A percentile compares a stretch with the other conserved stretches of the same genome.
These are phyloP conservation scores for Oreochromis mossambicus DNA, from an alignment of 2,797 vertebrate genomes.

Conservation along the genomic window DNA sequence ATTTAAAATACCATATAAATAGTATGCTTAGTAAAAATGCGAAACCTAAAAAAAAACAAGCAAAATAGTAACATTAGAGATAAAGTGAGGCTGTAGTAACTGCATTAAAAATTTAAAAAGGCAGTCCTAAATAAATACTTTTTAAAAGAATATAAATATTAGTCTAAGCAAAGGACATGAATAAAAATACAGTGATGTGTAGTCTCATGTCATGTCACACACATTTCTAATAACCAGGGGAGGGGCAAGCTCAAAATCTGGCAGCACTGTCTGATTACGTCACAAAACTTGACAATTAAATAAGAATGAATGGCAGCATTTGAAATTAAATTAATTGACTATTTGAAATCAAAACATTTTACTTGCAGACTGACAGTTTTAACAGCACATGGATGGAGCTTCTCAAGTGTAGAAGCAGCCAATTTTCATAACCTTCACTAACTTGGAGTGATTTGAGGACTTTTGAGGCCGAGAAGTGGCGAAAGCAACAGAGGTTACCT, in stretches of 20 bases:
- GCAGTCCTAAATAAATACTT: not conserved
- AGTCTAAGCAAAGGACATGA: not conserved
- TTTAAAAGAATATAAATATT: not conserved
- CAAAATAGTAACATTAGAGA: not conserved
- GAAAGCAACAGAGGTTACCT: not conserved
- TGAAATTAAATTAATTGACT: not conserved
- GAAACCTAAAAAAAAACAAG: not conserved
- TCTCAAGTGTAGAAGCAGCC: not conserved
- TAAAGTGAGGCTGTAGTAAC: not conserved
- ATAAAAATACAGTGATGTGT: not conserved
- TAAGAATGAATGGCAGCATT: not conserved
- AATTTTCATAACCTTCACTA: not conserved
- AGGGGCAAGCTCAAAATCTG: not conserved
- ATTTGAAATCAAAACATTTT: not conserved
- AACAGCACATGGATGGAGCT: not conserved
- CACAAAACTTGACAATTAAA: not conserved
- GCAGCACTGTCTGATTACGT: not conserved
- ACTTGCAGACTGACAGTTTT: not conserved
- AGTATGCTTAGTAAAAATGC: not conserved
- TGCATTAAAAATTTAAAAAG: not conserved
- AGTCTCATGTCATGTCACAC: not conserved
- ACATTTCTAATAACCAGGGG: not conserved
- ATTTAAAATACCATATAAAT: not conserved
- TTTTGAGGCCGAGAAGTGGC: rapidly evolving
- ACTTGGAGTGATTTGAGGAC: not conserved